Evolutionary conservation across 2,113 vertebrate species (phyloP).

Genomic region (Protobothrops mucrosquamatus): DNA sequence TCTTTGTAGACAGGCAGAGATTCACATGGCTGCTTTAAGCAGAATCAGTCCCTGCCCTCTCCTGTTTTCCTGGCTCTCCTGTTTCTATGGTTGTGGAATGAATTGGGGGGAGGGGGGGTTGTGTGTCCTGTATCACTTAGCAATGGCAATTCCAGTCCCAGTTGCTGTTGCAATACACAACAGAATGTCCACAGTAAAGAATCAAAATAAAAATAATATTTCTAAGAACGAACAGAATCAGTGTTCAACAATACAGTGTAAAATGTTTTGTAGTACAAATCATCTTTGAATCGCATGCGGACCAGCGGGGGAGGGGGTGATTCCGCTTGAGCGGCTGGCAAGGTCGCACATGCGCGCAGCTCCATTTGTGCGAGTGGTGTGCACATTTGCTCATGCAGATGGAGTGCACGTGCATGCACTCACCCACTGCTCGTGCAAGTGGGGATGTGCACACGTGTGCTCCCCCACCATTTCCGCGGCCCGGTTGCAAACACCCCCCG

Average conservation of each 20-base stretch:
- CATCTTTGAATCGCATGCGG: neutral
- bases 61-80: neutral
- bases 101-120: fast-evolving
- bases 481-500: no score
- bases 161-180: neutral
- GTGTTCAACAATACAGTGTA: neutral
- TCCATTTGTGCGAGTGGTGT: no score
- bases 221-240: neutral
- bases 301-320: no score
- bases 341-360: no score
- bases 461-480: no score
- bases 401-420: no score
- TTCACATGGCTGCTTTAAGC: constrained; percentile 38
- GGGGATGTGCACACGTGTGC: no score
- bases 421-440: no score
- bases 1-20: constrained; percentile 43
- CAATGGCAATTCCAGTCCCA: neutral
- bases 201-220: neutral
- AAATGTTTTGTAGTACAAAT: neutral
- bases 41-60: neutral
- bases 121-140: neutral
- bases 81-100: neutral
- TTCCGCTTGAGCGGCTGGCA: no score
- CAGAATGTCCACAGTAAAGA: neutral
- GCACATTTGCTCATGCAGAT: no score